phyloP scores from a whole-genome alignment of 2,888 invertebrate genomes.

The Drosophila anceps region DNA sequence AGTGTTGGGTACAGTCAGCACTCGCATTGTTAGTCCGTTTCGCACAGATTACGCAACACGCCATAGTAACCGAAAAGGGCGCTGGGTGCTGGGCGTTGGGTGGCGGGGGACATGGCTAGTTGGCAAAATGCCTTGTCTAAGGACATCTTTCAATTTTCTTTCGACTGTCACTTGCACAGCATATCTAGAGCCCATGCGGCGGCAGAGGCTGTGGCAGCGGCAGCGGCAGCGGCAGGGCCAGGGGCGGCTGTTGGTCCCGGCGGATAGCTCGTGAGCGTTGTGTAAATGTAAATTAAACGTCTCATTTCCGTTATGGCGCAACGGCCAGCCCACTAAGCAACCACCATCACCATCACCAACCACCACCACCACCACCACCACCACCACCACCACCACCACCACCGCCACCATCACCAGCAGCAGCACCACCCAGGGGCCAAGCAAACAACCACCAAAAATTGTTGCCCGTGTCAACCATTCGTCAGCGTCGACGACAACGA shows the following conservation, averaged over 20 bases:
- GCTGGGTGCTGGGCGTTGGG: not conserved
- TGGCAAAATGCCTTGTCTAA: constrained; percentile 2
- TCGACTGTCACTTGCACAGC: constrained; percentile 73
- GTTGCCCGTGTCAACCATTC: constrained; percentile 77
- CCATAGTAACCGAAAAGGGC: constrained; percentile 14
- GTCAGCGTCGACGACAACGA: constrained; percentile 50
- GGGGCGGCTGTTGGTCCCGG: constrained; percentile 33
- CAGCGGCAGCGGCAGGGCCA: not conserved
- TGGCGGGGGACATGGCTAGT: not conserved
- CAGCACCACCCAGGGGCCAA: constrained; percentile 48
- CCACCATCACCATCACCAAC: constrained; percentile 23
- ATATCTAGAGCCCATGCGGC: not conserved
- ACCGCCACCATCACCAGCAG: too few species aligned
- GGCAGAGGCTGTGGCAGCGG: not conserved
- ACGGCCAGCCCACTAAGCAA: constrained; percentile 40
- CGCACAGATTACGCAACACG: constrained; percentile 30
- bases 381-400: too few species aligned
- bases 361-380: constrained; percentile 40
- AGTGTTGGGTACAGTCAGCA: constrained; percentile 63
- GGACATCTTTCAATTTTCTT: constrained; percentile 53
- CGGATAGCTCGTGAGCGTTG: constrained; percentile 59
- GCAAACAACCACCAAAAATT: constrained; percentile 61
- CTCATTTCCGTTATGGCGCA: constrained; percentile 80
- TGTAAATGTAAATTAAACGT: constrained; percentile 82
- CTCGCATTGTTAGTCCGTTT: constrained; percentile 45